Evolutionary conservation across 2,888 invertebrate species (phyloP).

Genomic region (Conomelus anceps): DNA sequence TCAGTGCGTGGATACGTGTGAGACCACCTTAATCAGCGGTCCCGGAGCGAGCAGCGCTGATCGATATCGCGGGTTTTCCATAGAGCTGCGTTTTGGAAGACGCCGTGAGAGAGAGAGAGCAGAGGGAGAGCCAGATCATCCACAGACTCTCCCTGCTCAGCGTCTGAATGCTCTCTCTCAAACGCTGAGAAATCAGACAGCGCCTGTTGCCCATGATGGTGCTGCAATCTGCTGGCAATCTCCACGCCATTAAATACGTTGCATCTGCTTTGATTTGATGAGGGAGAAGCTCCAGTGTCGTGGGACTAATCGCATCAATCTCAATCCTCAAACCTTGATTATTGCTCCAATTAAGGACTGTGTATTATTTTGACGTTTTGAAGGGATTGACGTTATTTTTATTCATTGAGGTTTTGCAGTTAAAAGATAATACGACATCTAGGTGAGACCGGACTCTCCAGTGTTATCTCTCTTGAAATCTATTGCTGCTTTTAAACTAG

Average conservation of each 20-base stretch:
- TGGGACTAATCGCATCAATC: not conserved
- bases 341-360: too few relatives aligned
- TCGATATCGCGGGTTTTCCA: not conserved
- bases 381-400: too few relatives aligned
- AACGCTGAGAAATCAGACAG: not conserved
- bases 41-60: not conserved
- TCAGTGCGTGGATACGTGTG: conserved; percentile 9
- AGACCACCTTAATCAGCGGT: conserved; percentile 9
- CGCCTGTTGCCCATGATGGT: not conserved
- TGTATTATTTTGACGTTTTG: too few relatives aligned
- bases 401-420: too few relatives aligned
- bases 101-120: not conserved
- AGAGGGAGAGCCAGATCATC: not conserved
- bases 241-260: not conserved
- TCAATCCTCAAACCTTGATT: not conserved
- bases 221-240: not conserved
- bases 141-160: not conserved
- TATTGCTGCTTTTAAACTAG: too few relatives aligned
- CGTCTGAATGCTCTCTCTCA: not conserved
- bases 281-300: not conserved
- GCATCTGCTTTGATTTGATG: not conserved
- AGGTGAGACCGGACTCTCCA: too few relatives aligned
- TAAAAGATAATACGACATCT: too few relatives aligned
- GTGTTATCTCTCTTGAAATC: too few relatives aligned
- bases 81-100: not conserved